phyloP scores from a whole-genome alignment of 2,888 invertebrate genomes.

The Desoria tigrina region DNA sequence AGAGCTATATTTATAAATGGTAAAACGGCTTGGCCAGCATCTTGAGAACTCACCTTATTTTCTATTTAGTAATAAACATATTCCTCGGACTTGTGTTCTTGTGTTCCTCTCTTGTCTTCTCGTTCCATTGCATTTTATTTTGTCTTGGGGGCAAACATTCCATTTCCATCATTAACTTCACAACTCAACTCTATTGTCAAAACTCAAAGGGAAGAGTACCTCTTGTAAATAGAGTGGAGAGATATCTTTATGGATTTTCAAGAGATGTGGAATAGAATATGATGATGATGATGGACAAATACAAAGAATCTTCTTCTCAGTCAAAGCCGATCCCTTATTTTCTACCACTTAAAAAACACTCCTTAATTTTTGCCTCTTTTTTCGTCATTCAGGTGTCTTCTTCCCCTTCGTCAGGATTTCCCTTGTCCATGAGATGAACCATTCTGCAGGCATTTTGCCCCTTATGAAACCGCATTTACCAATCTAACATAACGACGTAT shows the following conservation, averaged over 20 bases:
- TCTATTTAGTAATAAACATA: no score
- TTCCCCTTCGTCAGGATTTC: constrained; percentile 13
- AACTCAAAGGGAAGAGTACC: not conserved
- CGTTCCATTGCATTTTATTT: constrained; percentile 18
- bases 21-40: no score
- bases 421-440: not conserved
- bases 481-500: no score
- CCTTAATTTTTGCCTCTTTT: constrained; percentile 34
- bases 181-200: constrained; percentile 21
- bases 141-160: constrained; percentile 50
- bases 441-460: no score
- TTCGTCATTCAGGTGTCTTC: constrained; percentile 36
- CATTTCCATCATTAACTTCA: constrained; percentile 45
- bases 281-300: constrained; percentile 5
- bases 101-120: no score
- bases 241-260: constrained; percentile 17
- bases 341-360: constrained; percentile 19
- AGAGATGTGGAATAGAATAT: not conserved
- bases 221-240: not conserved
- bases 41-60: no score
- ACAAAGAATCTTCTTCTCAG: not conserved
- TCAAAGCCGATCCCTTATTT: constrained; percentile 30
- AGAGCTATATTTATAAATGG: no score
- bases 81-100: no score
- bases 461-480: no score